Conservation (phyloP, 1,140 invertebrate genomes). For the Andrena cerasifolii region DNA sequence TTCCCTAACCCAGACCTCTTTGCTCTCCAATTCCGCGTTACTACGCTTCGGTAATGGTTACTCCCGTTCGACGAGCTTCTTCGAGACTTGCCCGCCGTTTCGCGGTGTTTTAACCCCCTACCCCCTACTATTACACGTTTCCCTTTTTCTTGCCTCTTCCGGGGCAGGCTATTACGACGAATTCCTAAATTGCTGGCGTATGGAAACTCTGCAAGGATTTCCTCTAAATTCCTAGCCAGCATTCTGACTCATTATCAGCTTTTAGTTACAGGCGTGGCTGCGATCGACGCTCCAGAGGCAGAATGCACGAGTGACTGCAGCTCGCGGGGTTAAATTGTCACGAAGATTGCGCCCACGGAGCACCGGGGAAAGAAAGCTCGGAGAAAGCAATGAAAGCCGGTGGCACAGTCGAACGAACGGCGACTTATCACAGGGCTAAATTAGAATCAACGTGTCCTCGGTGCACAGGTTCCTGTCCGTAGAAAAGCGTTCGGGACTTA, state of each 20-base stretch:
- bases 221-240: neutral
- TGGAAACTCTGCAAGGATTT: too few species aligned
- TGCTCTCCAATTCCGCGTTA: neutral
- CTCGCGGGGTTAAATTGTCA: neutral
- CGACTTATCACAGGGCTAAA: constrained; percentile 38
- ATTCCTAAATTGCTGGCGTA: too few species aligned
- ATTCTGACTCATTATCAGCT: neutral
- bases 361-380: neutral
- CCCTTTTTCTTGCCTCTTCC: too few species aligned
- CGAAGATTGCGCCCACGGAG: neutral
- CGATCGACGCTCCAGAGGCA: neutral
- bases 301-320: neutral
- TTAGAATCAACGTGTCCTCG: constrained; percentile 35
- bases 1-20: neutral
- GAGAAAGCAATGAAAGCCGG: neutral
- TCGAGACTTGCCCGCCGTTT: neutral
- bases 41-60: neutral
- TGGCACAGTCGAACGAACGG: constrained; percentile 12
- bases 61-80: neutral
- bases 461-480: neutral
- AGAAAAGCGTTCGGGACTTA: constrained; percentile 17
- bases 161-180: too few species aligned
- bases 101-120: neutral
- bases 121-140: neutral
- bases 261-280: neutral